A percentile compares a stretch with the other conserved stretches of the same genome.
Evolutionary conservation across 1,140 invertebrate genomes (phyloP).

Genomic region (Brachionus sp.): DNA sequence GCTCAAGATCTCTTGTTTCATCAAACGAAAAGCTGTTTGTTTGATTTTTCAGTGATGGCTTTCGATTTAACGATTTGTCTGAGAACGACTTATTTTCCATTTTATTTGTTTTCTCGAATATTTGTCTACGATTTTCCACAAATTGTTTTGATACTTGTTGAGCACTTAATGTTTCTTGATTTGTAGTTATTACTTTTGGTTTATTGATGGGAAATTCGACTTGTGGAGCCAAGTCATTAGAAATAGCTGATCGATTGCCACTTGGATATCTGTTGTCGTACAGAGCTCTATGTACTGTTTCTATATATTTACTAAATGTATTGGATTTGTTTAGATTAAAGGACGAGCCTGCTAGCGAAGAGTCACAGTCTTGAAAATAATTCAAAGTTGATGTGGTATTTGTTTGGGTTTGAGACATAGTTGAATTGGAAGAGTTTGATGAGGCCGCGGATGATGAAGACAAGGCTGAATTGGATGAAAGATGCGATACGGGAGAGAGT

Average conservation of each 20-base stretch:
- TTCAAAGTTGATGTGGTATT: slow-evolving; percentile 11
- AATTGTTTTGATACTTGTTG: slow-evolving; percentile 39
- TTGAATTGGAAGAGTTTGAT: slow-evolving; percentile 18
- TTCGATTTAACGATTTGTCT: not conserved
- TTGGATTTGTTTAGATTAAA: slow-evolving; percentile 12
- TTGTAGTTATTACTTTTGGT: not conserved
- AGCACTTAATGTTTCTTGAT: not conserved
- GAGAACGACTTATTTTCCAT: not conserved
- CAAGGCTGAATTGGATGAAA: not conserved
- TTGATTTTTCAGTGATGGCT: slow-evolving; percentile 18
- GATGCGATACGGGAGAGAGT: not conserved
- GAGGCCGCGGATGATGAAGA: not conserved
- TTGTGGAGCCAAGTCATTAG: not conserved
- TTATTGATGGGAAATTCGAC: slow-evolving; percentile 4
- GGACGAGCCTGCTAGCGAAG: not conserved
- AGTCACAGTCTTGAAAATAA: slow-evolving; percentile 4
- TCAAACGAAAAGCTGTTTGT: slow-evolving; percentile 9
- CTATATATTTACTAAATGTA: slow-evolving; percentile 41
- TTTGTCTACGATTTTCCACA: slow-evolving; percentile 13
- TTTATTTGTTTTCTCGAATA: slow-evolving; percentile 1
- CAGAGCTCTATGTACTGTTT: slow-evolving; percentile 27
- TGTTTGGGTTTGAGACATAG: slow-evolving; percentile 17
- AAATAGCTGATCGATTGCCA: not conserved
- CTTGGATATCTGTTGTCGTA: not conserved
- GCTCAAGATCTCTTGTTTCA: not conserved